phyloP scores from a whole-genome alignment of 1,140 invertebrate genomes.

The Ectropis grisescens region DNA sequence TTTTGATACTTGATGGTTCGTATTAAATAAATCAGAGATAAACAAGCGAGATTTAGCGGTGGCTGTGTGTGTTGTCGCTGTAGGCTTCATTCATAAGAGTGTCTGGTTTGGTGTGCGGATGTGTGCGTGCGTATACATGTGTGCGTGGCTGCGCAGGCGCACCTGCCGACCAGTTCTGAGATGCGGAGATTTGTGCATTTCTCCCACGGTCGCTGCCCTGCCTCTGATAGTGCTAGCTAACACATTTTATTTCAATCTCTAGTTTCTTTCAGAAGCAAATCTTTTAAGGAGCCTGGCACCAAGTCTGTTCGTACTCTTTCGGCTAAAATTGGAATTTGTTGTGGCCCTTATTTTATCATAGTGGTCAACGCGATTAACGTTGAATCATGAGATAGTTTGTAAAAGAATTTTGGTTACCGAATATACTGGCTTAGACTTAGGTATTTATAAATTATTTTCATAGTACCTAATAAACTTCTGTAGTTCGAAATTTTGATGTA shows the following conservation, averaged over 20 bases:
- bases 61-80: constrained; percentile 17
- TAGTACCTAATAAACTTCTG: too few species aligned
- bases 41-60: constrained; percentile 47
- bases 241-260: constrained; percentile 35
- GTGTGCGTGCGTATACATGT: constrained; percentile 15
- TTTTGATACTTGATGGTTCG: constrained; percentile 44
- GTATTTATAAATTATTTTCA: too few species aligned
- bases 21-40: constrained; percentile 66
- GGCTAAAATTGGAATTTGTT: too few species aligned
- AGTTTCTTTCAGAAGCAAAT: constrained; percentile 7
- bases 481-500: too few species aligned
- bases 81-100: constrained; percentile 63
- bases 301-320: too few species aligned
- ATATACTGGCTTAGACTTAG: too few species aligned
- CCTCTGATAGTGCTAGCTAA: constrained; percentile 48
- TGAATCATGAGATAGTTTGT: too few species aligned
- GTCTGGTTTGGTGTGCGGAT: constrained; percentile 24
- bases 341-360: too few species aligned
- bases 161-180: constrained; percentile 69
- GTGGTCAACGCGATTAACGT: too few species aligned
- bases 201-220: constrained; percentile 63
- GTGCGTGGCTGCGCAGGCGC: constrained; percentile 32
- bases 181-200: constrained; percentile 67
- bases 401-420: too few species aligned
- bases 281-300: background rate